Conservation (phyloP, 1,140 invertebrate genomes). For the Bombus waltoni region DNA sequence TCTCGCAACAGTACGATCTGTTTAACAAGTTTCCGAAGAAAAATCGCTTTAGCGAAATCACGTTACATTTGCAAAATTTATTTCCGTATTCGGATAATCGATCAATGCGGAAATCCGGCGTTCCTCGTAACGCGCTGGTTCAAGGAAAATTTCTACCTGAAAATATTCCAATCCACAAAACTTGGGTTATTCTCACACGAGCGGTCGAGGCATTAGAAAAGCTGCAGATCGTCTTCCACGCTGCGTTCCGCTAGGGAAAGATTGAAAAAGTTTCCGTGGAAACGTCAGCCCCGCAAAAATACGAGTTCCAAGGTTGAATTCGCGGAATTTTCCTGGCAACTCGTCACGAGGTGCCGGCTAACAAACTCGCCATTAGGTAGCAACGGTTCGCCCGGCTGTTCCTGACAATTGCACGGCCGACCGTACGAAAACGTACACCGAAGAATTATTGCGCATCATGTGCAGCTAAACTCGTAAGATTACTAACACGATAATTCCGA, state of each 20-base stretch:
- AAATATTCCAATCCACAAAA: neutral
- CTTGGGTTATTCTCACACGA: neutral
- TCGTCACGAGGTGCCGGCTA: conserved; percentile 10
- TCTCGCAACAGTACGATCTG: neutral
- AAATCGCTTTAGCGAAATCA: neutral
- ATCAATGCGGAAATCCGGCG: neutral
- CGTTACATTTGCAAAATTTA: neutral
- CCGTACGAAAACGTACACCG: conserved; percentile 13
- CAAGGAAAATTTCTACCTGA: neutral
- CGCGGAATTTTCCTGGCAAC: conserved; percentile 24
- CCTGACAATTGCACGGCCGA: conserved; percentile 5
- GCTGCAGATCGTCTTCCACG: neutral
- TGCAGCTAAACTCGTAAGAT: conserved; percentile 47
- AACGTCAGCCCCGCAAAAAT: conserved; percentile 4
- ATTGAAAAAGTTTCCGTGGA: conserved; percentile 32
- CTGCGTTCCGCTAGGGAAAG: neutral
- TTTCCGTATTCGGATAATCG: neutral
- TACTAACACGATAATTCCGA: conserved; percentile 39
- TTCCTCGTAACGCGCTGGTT: neutral
- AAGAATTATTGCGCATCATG: conserved; percentile 50
- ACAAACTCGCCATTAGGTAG: conserved; percentile 47
- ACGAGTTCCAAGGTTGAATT: conserved; percentile 3
- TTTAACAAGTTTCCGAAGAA: neutral
- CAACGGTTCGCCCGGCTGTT: conserved; percentile 26
- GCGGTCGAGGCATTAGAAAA: conserved; percentile 9